These are phyloP conservation scores for Hydropsyche betteni DNA, from an alignment of 2,888 invertebrate species.

Conservation along the genomic window DNA sequence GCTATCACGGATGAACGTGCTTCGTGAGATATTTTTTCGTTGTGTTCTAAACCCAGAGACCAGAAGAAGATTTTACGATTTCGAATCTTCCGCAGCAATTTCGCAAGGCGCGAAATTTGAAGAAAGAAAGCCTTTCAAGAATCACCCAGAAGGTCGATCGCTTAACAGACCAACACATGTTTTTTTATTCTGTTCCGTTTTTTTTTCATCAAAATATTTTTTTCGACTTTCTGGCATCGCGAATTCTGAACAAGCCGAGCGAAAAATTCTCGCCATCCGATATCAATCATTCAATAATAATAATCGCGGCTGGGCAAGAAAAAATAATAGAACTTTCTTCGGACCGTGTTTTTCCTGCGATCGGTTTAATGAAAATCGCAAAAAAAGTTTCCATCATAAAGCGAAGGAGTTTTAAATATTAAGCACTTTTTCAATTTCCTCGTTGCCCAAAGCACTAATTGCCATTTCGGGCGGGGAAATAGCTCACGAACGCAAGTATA, in stretches of 20 bases:
- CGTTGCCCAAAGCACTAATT: conserved; percentile 41
- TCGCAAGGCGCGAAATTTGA: background rate
- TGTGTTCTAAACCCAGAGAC: background rate
- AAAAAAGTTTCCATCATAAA: conserved; percentile 36
- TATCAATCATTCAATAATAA: conserved; percentile 28
- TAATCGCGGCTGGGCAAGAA: background rate
- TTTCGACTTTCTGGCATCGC: background rate
- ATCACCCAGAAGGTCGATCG: conserved; percentile 7
- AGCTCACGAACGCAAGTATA: conserved; percentile 27
- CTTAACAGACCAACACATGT: background rate
- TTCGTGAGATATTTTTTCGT: background rate
- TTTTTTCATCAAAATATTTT: background rate
- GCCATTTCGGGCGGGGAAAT: conserved; percentile 33
- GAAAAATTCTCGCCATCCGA: conserved; percentile 10
- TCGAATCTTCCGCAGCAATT: conserved; percentile 15
- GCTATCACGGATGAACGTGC: conserved; percentile 16
- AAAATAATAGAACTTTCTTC: conserved; percentile 1
- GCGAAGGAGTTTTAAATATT: conserved; percentile 37
- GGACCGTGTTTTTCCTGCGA: conserved; percentile 10
- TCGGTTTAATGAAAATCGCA: conserved; percentile 35
- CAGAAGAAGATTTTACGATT: conserved; percentile 10
- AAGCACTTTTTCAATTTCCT: conserved; percentile 42
- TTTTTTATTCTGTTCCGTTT: conserved; percentile 4
- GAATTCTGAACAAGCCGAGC: conserved; percentile 7
- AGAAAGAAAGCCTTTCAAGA: background rate